These are phyloP conservation scores for Darevskia nairensis DNA, from an alignment of 2,797 vertebrate genomes.

Conservation along the genomic window DNA sequence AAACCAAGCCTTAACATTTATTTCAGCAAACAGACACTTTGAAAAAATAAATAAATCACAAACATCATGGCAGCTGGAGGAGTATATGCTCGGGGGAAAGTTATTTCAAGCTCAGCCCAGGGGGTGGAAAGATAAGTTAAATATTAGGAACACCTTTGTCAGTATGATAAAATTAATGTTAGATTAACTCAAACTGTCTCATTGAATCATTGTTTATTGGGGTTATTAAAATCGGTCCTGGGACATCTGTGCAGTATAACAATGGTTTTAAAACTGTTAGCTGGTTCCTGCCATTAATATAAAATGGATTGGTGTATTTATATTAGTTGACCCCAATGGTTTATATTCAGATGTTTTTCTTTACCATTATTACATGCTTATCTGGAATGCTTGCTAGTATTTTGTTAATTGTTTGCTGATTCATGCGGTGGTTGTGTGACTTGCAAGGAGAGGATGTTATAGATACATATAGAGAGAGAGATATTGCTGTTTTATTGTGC, in stretches of 20 bases:
- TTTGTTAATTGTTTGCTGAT: conserved; percentile 63
- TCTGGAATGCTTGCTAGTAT: conserved; percentile 21
- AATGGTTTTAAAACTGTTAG: conserved; percentile 44
- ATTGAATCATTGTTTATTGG: conserved; percentile 40
- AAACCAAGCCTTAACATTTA: conserved; percentile 53
- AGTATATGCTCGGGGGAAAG: conserved; percentile 14
- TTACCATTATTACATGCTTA: conserved; percentile 51
- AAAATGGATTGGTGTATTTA: background rate
- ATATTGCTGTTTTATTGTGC: conserved; percentile 29
- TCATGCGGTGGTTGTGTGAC: conserved; percentile 45
- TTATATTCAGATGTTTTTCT: background rate
- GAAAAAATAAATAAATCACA: conserved; percentile 49
- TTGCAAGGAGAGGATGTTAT: conserved; percentile 34
- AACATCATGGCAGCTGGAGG: conserved; percentile 39
- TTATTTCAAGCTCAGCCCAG: conserved; percentile 34
- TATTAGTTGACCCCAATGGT: conserved; percentile 9
- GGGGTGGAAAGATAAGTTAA: conserved; percentile 26
- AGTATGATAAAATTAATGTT: conserved; percentile 43
- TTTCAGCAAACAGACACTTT: background rate
- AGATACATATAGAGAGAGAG: no score
- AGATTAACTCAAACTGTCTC: conserved; percentile 36
- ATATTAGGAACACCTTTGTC: conserved; percentile 41
- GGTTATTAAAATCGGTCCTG: conserved; percentile 22
- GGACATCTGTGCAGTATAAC: background rate
- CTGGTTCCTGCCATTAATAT: conserved; percentile 29